Percentiles rank a stretch among this genome's conserved stretches.
Evolutionary conservation across 2,113 vertebrate species (phyloP).

Genomic region (Baryphthengus martii): DNA sequence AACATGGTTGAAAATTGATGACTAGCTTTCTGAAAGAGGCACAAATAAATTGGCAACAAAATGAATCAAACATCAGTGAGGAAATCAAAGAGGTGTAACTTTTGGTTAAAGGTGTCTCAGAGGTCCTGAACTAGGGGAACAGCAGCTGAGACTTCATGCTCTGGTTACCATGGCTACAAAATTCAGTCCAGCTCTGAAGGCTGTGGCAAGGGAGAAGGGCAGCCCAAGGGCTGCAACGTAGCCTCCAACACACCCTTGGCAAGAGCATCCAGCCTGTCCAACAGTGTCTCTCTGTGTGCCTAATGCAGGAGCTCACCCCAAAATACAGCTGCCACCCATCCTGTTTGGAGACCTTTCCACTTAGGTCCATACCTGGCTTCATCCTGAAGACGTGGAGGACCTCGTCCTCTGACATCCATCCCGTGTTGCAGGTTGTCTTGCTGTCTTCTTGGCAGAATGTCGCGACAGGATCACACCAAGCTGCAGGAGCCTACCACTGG

Average conservation of each 20-base stretch:
- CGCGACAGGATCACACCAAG: background rate
- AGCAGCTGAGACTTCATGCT: background rate
- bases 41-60: background rate
- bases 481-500: background rate
- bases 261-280: background rate
- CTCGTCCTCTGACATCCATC: background rate
- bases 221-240: accelerated
- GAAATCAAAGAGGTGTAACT: background rate
- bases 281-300: background rate
- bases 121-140: background rate
- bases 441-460: background rate
- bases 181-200: background rate
- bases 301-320: background rate
- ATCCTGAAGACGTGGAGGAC: background rate
- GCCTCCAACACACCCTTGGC: background rate
- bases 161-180: background rate
- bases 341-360: background rate
- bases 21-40: background rate
- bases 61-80: accelerated
- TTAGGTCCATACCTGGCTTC: background rate
- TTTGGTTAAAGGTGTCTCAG: background rate
- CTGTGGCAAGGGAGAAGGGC: background rate
- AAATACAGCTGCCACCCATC: background rate
- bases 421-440: background rate
- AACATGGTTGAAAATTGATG: background rate